These are phyloP conservation scores for Ceramica pisi DNA, from an alignment of 2,888 invertebrate genomes.

Conservation along the genomic window DNA sequence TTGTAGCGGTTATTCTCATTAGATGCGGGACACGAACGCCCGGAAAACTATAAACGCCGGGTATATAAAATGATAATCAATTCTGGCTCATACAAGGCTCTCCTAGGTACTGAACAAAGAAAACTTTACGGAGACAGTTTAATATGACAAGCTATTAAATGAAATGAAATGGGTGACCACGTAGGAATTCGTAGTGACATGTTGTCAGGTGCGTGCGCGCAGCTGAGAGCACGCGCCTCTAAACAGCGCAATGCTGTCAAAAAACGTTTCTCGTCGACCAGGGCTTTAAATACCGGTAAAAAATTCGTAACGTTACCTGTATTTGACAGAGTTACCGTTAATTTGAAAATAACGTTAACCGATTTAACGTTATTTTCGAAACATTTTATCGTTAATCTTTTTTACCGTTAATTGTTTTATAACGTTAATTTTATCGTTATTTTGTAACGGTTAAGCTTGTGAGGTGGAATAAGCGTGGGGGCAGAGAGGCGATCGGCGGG, in stretches of 20 bases:
- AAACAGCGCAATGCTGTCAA: conserved; percentile 54
- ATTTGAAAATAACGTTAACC: no score
- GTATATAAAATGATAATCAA: conserved; percentile 79
- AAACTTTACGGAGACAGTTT: conserved; percentile 66
- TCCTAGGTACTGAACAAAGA: conserved; percentile 71
- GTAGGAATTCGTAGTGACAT: conserved; percentile 74
- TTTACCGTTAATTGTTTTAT: no score
- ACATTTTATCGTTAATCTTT: no score
- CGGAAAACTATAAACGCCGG: conserved; percentile 68
- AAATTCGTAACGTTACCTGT: no score
- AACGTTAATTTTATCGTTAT: no score
- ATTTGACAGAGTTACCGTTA: no score
- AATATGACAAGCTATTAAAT: conserved; percentile 83
- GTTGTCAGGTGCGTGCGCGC: conserved; percentile 64
- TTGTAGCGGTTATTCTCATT: conserved; percentile 76
- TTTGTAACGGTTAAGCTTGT: no score
- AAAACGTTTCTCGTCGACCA: conserved; percentile 56
- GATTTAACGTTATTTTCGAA: no score
- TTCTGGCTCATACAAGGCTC: conserved; percentile 76
- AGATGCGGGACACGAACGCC: conserved; percentile 69
- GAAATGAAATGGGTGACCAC: conserved; percentile 81
- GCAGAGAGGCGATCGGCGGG: no score
- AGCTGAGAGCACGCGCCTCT: conserved; percentile 66
- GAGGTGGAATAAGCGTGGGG: no score
- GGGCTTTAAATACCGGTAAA: no score